phyloP scores from a whole-genome alignment of 2,888 invertebrate genomes.

The Andrena praecox region DNA sequence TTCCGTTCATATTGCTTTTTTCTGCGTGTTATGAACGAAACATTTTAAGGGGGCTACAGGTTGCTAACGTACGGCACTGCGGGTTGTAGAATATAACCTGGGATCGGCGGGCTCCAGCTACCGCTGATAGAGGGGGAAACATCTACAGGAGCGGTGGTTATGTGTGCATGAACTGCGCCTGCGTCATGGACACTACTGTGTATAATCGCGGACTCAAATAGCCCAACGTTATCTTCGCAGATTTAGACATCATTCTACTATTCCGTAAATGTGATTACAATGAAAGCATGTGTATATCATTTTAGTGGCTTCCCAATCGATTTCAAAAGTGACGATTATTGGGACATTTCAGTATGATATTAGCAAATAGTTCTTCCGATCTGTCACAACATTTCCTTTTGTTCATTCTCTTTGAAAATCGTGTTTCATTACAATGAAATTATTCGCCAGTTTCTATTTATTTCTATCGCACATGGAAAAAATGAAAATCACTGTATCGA shows the following conservation, averaged over 20 bases:
- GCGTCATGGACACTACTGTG: neutral
- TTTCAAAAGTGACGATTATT: constrained; percentile 3
- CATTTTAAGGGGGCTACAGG: neutral
- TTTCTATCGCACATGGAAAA: neutral
- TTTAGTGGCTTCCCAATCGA: constrained; percentile 51
- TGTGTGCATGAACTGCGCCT: too few relatives aligned
- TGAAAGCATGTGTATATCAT: constrained; percentile 14
- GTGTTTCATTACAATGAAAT: constrained; percentile 3
- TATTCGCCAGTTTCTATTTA: neutral
- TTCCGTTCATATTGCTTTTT: neutral
- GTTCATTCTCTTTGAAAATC: neutral
- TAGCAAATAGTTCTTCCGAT: neutral
- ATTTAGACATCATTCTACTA: constrained; percentile 21
- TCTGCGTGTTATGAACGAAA: neutral
- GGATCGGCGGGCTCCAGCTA: too few relatives aligned
- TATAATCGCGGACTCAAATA: constrained; percentile 13
- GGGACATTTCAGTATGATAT: constrained; percentile 11
- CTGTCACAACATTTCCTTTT: neutral
- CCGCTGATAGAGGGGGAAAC: too few relatives aligned
- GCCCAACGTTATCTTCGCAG: constrained; percentile 3
- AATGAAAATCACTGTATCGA: neutral
- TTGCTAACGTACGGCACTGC: constrained; percentile 24
- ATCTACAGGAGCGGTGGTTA: too few relatives aligned
- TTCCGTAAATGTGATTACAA: constrained; percentile 40
- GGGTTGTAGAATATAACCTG: constrained; percentile 23